Base-by-base conservation (phyloP, 2,797 vertebrate genomes). In the Acropternis orthonyx region DNA sequence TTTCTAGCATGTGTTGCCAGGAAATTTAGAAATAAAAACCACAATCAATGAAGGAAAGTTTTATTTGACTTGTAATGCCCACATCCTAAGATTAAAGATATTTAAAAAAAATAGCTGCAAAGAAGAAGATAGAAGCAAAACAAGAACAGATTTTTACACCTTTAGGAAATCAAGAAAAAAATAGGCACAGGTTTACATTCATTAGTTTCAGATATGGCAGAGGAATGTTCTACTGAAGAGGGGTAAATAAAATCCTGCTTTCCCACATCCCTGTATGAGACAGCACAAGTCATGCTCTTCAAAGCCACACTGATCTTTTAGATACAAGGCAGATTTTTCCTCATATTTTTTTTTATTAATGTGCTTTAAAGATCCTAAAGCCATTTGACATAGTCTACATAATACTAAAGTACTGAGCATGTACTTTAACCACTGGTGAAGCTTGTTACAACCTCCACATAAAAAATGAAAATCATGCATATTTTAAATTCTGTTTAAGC, bases 1-100 rank as follows among this genome's bases (percentile, higher is more conserved):
- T 34, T 91, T 77, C 69, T 34, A 91, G 17, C 63, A 49, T 12
- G 4, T 74, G 76, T 83, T 2, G 0, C 36, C 65, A 56, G 34
- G 44, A 84, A 59, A 89, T 67, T 82, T 39, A 90, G 56, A 77
- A 95, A 92, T 62, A 61, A 83, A 94, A 75, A 3, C 2, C 69
- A 77, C 49, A 75, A 27, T 73, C 43, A 66, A 32, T 27, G 68
- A 95, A 91, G 89, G 85, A 93, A 93, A 83, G 55, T 82, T 97
- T 98, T 98, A 98, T 98, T 98, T 80, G 82, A 97, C 69, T 95
- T 83, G 30, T 55, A 69, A 92, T 77, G 93, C 92, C 81, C 94
- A 96, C 92, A n/a, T 93, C 95, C 94, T 96, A 93, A 88, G 65
- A 90, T 89, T 74, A 89, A 94, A 88, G 52, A 21, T 75, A 92